Conservation (phyloP, 2,797 vertebrate genomes). For the Hydrolagus colliei region DNA sequence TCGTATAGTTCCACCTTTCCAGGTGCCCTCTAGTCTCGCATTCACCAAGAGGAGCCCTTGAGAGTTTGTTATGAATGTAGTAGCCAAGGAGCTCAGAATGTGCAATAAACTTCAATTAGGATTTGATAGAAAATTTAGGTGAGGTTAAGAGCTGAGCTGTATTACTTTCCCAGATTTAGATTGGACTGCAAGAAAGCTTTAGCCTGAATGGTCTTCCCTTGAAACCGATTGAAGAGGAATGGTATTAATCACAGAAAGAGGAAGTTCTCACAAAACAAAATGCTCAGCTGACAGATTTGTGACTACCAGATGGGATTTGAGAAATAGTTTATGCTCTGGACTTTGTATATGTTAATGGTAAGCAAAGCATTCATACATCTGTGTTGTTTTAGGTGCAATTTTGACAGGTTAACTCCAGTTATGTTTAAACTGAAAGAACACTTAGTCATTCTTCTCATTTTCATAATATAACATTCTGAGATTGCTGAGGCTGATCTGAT, state of each 20-base stretch:
- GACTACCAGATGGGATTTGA: conserved; percentile 7
- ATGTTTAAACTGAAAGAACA: conserved; percentile 3
- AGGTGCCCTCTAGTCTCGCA: neutral
- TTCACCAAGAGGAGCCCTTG: neutral
- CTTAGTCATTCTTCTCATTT: neutral
- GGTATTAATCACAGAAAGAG: conserved; percentile 23
- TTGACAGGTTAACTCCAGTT: conserved; percentile 24
- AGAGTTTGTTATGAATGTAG: neutral
- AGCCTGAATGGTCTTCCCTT: neutral
- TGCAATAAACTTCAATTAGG: neutral
- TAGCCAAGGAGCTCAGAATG: neutral
- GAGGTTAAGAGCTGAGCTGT: neutral
- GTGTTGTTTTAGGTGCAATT: conserved; percentile 13
- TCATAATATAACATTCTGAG: neutral
- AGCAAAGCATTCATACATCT: conserved; percentile 23
- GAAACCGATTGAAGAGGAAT: conserved; percentile 11
- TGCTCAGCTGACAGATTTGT: conserved; percentile 24
- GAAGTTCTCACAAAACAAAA: conserved; percentile 26
- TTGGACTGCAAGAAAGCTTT: neutral
- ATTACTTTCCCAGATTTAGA: conserved; percentile 19
- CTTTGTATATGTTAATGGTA: neutral
- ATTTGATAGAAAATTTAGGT: neutral
- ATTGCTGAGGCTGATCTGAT: neutral
- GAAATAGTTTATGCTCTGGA: conserved; percentile 11
- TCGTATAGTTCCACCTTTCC: neutral